Conservation (phyloP, 1,140 invertebrate species). For the Drosophila obscura region DNA sequence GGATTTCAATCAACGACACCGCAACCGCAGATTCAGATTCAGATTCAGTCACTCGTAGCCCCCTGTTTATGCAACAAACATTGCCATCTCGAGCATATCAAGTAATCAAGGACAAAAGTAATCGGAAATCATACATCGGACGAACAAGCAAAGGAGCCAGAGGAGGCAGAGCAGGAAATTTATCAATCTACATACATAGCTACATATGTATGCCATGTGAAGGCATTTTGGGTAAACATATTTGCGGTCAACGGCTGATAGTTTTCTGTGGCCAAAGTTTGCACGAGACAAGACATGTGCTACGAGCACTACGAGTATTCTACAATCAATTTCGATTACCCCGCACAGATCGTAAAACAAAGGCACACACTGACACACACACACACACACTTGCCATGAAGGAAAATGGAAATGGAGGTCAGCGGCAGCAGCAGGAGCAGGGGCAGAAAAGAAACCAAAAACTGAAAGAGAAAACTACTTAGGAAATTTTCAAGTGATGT, state of each 20-base stretch:
- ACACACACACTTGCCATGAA: conserved; percentile 1
- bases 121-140: no score
- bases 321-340: conserved; percentile 47
- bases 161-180: conserved; percentile 1
- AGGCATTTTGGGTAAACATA: conserved; percentile 55
- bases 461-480: conserved; percentile 64
- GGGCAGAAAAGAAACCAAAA: conserved; percentile 22
- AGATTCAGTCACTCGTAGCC: not conserved
- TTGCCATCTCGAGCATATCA: no score
- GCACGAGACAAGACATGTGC: conserved; percentile 29
- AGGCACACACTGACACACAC: not conserved
- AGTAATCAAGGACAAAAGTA: no score
- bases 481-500: conserved; percentile 82
- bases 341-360: conserved; percentile 34
- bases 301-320: not conserved
- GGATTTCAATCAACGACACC: conserved; percentile 65
- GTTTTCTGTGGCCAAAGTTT: conserved; percentile 59
- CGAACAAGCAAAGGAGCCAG: no score
- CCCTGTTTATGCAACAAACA: no score
- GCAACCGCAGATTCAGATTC: conserved; percentile 49
- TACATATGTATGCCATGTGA: conserved; percentile 18
- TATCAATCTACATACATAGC: conserved; percentile 41
- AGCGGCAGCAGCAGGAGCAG: conserved; percentile 9
- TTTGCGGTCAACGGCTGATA: conserved; percentile 71
- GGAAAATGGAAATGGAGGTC: conserved; percentile 32